Evolutionary conservation across 2,113 vertebrate genomes (phyloP).

Genomic region (Chaenocephalus aceratus): DNA sequence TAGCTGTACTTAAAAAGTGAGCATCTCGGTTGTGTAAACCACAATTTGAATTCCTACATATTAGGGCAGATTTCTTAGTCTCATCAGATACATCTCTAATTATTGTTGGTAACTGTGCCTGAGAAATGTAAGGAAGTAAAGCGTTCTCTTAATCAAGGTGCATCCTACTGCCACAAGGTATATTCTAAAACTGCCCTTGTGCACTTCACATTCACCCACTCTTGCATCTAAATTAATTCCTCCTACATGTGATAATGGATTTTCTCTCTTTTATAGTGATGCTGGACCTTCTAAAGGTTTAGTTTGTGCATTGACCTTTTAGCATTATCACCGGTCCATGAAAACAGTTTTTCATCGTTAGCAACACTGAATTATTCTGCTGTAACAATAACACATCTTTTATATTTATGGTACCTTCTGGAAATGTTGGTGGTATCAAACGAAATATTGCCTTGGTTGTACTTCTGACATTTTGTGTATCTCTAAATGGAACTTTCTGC

Average conservation of each 20-base stretch:
- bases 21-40: neutral
- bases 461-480: no score
- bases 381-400: no score
- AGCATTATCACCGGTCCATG: no score
- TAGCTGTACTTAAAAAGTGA: neutral
- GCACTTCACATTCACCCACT: conserved; percentile 72
- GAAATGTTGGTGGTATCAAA: no score
- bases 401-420: no score
- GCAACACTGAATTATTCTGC: no score
- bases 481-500: no score
- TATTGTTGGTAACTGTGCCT: neutral
- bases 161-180: conserved; percentile 41
- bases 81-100: neutral
- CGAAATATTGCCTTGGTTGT: no score
- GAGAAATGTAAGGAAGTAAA: conserved; percentile 29
- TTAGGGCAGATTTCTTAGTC: neutral
- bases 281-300: conserved; percentile 1
- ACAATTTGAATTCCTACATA: neutral
- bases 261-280: conserved; percentile 16
- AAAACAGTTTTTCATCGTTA: no score
- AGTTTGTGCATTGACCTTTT: no score
- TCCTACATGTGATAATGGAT: conserved; percentile 77
- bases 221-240: conserved; percentile 72
- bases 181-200: conserved; percentile 66
- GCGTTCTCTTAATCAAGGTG: conserved; percentile 37